phyloP scores from a whole-genome alignment of 2,797 vertebrate genomes.

The Mus caroli region DNA sequence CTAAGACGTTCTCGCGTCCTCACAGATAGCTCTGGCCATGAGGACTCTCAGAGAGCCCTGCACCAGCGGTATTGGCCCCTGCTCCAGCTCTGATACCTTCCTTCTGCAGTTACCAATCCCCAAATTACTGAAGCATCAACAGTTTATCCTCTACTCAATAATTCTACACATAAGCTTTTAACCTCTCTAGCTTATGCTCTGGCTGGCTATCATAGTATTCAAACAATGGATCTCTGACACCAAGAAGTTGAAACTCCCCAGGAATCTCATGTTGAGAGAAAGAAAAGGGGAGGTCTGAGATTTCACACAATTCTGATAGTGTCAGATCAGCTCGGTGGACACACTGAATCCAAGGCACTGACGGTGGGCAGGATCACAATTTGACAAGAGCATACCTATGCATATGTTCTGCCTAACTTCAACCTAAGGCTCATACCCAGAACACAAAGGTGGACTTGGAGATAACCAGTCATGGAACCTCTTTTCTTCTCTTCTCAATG shows the following conservation, averaged over 20 bases:
- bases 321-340: not conserved
- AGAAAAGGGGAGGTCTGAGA: not conserved
- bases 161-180: not conserved
- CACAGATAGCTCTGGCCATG: not conserved
- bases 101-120: not conserved
- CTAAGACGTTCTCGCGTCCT: not conserved
- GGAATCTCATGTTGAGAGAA: not conserved
- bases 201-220: not conserved
- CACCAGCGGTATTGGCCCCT: not conserved
- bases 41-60: not conserved
- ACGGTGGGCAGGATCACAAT: not conserved
- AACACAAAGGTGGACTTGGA: not conserved
- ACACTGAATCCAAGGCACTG: not conserved
- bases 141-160: not conserved
- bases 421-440: not conserved
- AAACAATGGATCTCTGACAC: not conserved
- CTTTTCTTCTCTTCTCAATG: not conserved
- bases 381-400: not conserved
- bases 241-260: not conserved
- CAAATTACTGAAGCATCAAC: not conserved
- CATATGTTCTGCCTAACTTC: not conserved
- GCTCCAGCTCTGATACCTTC: not conserved
- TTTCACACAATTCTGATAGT: not conserved
- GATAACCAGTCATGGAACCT: not conserved
- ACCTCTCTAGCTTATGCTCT: not conserved